phyloP scores from a whole-genome alignment of 2,797 vertebrate genomes.

The Pangasius krempfi region DNA sequence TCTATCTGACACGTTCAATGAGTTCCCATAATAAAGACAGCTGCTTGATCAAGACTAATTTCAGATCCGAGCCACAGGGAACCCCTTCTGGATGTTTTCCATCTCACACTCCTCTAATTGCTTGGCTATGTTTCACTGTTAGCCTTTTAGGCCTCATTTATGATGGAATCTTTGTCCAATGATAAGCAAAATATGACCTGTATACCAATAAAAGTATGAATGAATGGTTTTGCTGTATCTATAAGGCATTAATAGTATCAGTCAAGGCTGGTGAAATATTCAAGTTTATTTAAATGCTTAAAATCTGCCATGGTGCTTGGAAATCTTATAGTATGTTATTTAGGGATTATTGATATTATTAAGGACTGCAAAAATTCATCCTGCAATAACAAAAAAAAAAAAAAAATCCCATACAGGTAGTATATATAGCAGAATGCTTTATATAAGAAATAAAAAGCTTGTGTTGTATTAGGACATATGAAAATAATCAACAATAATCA shows the following conservation, averaged over 20 bases:
- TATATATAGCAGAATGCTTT: neutral
- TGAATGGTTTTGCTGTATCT: neutral
- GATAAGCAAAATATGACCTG: constrained; percentile 8
- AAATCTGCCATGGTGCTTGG: too few relatives aligned
- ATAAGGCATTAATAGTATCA: neutral
- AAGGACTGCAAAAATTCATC: neutral
- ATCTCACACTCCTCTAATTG: constrained; percentile 50
- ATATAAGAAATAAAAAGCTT: neutral
- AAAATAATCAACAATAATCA: neutral
- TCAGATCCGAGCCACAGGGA: constrained; percentile 64
- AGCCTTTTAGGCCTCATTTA: constrained; percentile 15
- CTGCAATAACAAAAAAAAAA: neutral
- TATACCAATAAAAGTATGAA: constrained; percentile 8
- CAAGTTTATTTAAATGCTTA: neutral
- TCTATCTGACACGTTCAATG: constrained; percentile 73
- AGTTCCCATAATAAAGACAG: constrained; percentile 75
- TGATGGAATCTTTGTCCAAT: neutral
- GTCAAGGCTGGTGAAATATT: neutral
- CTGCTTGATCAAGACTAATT: constrained; percentile 74
- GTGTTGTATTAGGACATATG: neutral
- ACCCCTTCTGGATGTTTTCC: constrained; percentile 49
- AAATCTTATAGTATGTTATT: neutral
- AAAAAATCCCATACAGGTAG: neutral
- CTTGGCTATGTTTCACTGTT: constrained; percentile 30
- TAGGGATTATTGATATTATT: neutral